Conservation (phyloP, 2,888 invertebrate species). For the Drosophila setosimentum region DNA sequence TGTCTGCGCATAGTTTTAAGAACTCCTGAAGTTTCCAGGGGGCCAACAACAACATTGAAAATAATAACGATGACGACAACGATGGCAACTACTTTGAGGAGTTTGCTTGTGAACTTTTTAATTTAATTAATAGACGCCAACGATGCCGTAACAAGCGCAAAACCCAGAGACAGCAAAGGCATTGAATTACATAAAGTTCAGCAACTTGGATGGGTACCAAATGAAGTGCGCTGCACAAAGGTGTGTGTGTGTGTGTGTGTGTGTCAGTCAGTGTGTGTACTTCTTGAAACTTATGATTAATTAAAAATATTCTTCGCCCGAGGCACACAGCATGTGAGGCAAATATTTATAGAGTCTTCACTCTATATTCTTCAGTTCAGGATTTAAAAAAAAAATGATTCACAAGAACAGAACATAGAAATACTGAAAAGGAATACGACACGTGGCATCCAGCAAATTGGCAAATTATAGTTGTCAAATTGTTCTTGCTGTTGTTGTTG, state of each 20-base stretch:
- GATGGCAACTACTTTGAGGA: slow-evolving; percentile 19
- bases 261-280: slow-evolving; percentile 25
- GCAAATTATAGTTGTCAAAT: slow-evolving; percentile 46
- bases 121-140: slow-evolving; percentile 78
- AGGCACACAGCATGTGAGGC: slow-evolving; percentile 14
- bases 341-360: slow-evolving; percentile 48
- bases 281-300: slow-evolving; percentile 75
- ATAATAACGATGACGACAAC: slow-evolving; percentile 10
- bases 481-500: slow-evolving; percentile 14
- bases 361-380: neutral
- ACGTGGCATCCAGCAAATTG: slow-evolving; percentile 49
- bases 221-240: slow-evolving; percentile 49
- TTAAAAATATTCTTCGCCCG: slow-evolving; percentile 60
- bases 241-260: slow-evolving; percentile 8
- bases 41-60: slow-evolving; percentile 10
- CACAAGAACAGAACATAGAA: slow-evolving; percentile 5
- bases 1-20: slow-evolving; percentile 68
- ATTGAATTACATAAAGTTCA: slow-evolving; percentile 66
- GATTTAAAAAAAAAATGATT: slow-evolving; percentile 17
- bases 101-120: slow-evolving; percentile 72
- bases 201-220: slow-evolving; percentile 37
- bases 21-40: slow-evolving; percentile 27
- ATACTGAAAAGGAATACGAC: slow-evolving; percentile 30
- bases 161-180: slow-evolving; percentile 49
- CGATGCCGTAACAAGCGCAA: slow-evolving; percentile 50